These are phyloP conservation scores for Tretioscincus oriximinensis DNA, from an alignment of 2,113 vertebrate genomes.

Conservation along the genomic window DNA sequence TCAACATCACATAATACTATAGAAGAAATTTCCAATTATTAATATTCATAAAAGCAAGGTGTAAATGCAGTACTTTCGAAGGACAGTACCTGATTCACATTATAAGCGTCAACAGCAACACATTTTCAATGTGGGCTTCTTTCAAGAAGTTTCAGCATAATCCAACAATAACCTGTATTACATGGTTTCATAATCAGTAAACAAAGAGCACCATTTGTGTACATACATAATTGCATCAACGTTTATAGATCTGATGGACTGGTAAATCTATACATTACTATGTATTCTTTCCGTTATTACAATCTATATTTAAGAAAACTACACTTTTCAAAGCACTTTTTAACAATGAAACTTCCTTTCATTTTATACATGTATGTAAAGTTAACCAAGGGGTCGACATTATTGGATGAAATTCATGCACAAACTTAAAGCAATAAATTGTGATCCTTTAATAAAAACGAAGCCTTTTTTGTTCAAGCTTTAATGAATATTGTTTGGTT, in stretches of 20 bases:
- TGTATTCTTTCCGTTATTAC: conserved; percentile 44
- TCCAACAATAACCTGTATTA: conserved; percentile 89
- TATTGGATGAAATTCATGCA: conserved; percentile 69
- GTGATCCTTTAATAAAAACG: background rate
- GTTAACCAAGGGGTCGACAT: conserved; percentile 80
- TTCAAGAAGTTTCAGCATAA: conserved; percentile 88
- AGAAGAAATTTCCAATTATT: conserved; percentile 72
- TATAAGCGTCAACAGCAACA: conserved; percentile 89
- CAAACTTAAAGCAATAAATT: conserved; percentile 48
- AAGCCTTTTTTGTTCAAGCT: conserved; percentile 18
- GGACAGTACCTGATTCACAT: conserved; percentile 88
- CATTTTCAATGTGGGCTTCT: conserved; percentile 87
- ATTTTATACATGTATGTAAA: conserved; percentile 69
- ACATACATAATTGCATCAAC: conserved; percentile 75
- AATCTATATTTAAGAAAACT: conserved; percentile 50
- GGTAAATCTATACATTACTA: conserved; percentile 69
- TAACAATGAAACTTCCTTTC: conserved; percentile 67
- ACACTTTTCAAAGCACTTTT: conserved; percentile 33
- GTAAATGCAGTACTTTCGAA: conserved; percentile 83
- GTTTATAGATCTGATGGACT: conserved; percentile 70
- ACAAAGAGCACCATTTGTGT: conserved; percentile 79
- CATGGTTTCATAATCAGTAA: conserved; percentile 89
- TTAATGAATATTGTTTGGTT: background rate
- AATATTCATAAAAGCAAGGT: conserved; percentile 77
- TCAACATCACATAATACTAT: conserved; percentile 69